Base-by-base conservation (phyloP, 1,140 invertebrate genomes). In the Trichogramma pretiosum region DNA sequence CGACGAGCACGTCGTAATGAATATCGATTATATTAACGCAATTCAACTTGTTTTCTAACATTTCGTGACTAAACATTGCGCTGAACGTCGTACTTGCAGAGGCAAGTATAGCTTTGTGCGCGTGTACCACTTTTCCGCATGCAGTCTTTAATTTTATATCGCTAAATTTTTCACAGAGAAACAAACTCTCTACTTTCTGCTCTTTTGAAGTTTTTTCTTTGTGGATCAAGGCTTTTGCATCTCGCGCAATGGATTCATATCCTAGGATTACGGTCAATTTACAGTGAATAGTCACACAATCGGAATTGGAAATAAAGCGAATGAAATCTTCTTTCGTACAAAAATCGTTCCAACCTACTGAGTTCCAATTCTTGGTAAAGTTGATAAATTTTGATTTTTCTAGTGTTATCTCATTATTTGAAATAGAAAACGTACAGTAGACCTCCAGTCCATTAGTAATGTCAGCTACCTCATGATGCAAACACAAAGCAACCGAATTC, bases 81-180 rank as follows among this genome's bases (percentile, higher is more conserved):
- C 22, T 9, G 19, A 50, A 50, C 26, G 46, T 28, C 3, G 28
- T 13, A 33, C 42, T 50, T n/a, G 17, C 32, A 8, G 35, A n/a
- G 1, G 48, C 11, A 2, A 45, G n/a, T 3, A 50, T 28, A 13
- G 9, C 11, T 40, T 45, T 50, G 26, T 46, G 41, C 5, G 36
- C 34, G 14, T 13, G 35, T 23, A 45, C 16, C 11, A 16, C 19
- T 13, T 26, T 32, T 5, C 28, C 23, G 14, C 48, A 42, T 1
- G 26, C 14, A 5, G 40, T 14, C 10, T 5, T 33, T 14, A 41
- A 14, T 18, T 11, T 41, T 5, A 41, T 26, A 14, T 41, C 39
- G 14, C 39, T 28, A 14, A 41, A 28, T 18, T 13, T 26, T 14
- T 41, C 23, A 17, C 30, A n/a, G 14, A 41, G 24, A 13, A 41